Evolutionary conservation across 2,888 invertebrate genomes (phyloP).

Genomic region (Apotomis capreana): DNA sequence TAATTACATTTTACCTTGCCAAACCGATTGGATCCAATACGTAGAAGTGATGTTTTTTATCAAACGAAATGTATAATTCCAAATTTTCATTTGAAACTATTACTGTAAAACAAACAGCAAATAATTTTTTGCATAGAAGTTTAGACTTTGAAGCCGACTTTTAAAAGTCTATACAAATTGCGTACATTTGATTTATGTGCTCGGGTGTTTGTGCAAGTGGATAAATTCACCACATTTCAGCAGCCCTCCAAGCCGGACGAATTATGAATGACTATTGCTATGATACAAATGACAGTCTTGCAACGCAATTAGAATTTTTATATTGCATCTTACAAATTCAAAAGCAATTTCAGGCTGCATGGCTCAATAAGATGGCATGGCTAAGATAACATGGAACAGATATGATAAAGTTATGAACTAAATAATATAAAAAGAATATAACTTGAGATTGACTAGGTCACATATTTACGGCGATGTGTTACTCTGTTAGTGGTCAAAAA

Average conservation of each 20-base stretch:
- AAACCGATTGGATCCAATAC: too few species aligned
- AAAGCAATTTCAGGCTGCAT: too few species aligned
- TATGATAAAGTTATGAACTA: too few species aligned
- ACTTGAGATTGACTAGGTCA: too few species aligned
- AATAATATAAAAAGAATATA: too few species aligned
- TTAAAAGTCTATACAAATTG: slow-evolving; percentile 59
- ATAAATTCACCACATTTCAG: slow-evolving; percentile 60
- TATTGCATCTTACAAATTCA: too few species aligned
- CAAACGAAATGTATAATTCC: not conserved
- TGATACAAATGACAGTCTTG: not conserved
- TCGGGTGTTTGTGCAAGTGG: slow-evolving; percentile 57
- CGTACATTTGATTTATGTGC: slow-evolving; percentile 63
- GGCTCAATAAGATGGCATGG: too few species aligned
- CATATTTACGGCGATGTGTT: too few species aligned
- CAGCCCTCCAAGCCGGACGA: not conserved
- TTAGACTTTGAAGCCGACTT: not conserved
- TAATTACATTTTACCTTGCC: too few species aligned
- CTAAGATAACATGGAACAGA: too few species aligned
- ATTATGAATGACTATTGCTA: slow-evolving; percentile 27
- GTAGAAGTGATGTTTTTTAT: not conserved
- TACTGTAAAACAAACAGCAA: not conserved
- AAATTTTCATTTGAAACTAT: not conserved
- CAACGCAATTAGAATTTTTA: too few species aligned
- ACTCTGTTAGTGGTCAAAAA: too few species aligned
- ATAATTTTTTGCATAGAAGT: not conserved